Evolutionary conservation across 2,888 invertebrate species (phyloP), one percentile per base, ranked within the genome.

Genomic region (Noctua fimbriata): DNA sequence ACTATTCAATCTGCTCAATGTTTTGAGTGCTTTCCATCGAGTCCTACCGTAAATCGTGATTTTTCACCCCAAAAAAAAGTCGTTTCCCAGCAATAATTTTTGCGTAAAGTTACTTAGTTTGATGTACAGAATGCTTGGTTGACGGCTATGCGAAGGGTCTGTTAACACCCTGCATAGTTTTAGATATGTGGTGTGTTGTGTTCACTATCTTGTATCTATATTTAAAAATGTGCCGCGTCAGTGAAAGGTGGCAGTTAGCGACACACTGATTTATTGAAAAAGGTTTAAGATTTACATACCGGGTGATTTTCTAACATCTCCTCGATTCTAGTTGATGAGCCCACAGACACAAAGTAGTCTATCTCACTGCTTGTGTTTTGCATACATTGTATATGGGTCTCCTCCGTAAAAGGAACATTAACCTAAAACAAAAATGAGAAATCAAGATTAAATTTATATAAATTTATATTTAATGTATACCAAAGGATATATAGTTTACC

Each of bases 291-390:
- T 58, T 60, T 87, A 94, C 95, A 89, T 79, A 97, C 97, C 84
- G 96, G 97, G 88, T 96, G 96, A 91, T 96, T 97, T 92, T 97
- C 96, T 90, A 97, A 90, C 95, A 97, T 96, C 87, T 97, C 97
- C 88, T 97, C 97, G 80, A 97, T 97, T 89, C 96, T 94, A 77
- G 95, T 96, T 69, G 96, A 96, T 21, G 97, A 96, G 36, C 98
- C 98, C 73, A 98, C 98, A 36, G 98, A 98, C 47, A 98, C 98
- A 85, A 98, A 98, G 92, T 98, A 98, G 93, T 98, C 98, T 88
- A 98, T 98, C 90, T 98, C 98, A 89, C 98, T 97, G 67, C 97
- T 97, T 55, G 98, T 98, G 91, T 98, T 98, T 91, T 98, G 97
- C 88, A 98, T 98, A 91, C 98, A 98, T 90, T 98, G 98, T 89